Conservation (phyloP, 2,797 vertebrate genomes). For the Petrocephalus schoutedeni region DNA sequence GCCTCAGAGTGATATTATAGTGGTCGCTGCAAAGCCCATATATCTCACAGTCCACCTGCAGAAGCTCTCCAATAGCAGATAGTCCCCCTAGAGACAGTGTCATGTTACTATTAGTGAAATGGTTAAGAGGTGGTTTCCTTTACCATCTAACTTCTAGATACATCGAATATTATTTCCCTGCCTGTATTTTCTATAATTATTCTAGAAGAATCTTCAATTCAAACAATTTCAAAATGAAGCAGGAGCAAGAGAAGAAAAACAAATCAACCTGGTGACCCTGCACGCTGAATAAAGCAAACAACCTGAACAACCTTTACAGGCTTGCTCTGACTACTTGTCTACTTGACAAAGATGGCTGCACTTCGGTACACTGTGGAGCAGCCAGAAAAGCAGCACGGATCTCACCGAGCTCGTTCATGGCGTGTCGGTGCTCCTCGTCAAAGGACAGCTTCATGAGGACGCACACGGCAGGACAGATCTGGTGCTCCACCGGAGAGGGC, state of each 20-base stretch:
- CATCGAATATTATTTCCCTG: neutral
- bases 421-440: slow-evolving; percentile 95
- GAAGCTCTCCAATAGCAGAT: slow-evolving; percentile 91
- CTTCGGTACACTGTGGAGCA: neutral
- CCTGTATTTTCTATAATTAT: neutral
- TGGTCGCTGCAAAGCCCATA: slow-evolving; percentile 92
- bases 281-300: neutral
- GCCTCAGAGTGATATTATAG: slow-evolving; percentile 86
- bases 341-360: neutral
- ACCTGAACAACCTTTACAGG: neutral
- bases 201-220: neutral
- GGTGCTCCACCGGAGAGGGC: slow-evolving; percentile 96
- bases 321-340: neutral
- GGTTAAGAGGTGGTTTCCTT: neutral
- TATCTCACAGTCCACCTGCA: slow-evolving; percentile 98
- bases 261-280: neutral
- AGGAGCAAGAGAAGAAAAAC: neutral
- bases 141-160: neutral
- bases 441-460: slow-evolving; percentile 98
- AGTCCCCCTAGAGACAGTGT: slow-evolving; percentile 72
- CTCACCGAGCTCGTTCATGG: slow-evolving; percentile 98
- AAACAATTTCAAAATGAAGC: neutral
- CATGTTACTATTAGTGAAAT: neutral
- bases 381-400: neutral
- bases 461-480: slow-evolving; percentile 94